A percentile compares a stretch with the other conserved stretches of the same genome.
These are phyloP conservation scores for Chelonus insularis DNA, from an alignment of 1,140 invertebrate genomes.

Conservation along the genomic window DNA sequence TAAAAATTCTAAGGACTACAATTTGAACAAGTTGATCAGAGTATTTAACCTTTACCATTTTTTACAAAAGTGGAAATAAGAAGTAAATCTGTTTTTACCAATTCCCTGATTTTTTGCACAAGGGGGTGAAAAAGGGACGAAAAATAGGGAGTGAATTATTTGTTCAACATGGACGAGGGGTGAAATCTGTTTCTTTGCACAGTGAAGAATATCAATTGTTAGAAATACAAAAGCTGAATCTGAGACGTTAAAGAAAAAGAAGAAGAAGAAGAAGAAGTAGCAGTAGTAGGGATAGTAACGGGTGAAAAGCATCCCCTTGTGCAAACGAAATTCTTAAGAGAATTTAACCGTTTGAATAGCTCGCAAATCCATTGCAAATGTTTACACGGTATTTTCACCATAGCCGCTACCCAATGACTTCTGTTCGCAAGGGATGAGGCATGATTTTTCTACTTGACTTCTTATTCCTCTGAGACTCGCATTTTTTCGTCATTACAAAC, in stretches of 20 bases:
- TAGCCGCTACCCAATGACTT: conserved; percentile 3
- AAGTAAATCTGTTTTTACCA: too few species aligned
- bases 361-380: conserved; percentile 62
- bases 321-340: conserved; percentile 62
- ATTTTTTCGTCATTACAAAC: too few species aligned
- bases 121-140: background rate
- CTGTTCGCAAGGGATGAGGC: background rate
- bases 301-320: conserved; percentile 39
- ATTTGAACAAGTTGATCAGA: too few species aligned
- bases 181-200: conserved; percentile 59
- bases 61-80: too few species aligned
- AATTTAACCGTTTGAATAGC: conserved; percentile 63
- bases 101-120: too few species aligned
- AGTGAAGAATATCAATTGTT: conserved; percentile 62
- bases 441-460: conserved; percentile 6
- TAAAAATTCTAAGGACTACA: too few species aligned
- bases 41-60: too few species aligned
- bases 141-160: conserved; percentile 46
- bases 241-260: conserved; percentile 3
- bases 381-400: conserved; percentile 57
- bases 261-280: conserved; percentile 14
- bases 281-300: conserved; percentile 15
- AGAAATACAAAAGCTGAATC: conserved; percentile 51
- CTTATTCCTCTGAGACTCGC: background rate
- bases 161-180: conserved; percentile 55